Conservation (phyloP, 2,888 invertebrate species). For the Congeria kusceri region DNA sequence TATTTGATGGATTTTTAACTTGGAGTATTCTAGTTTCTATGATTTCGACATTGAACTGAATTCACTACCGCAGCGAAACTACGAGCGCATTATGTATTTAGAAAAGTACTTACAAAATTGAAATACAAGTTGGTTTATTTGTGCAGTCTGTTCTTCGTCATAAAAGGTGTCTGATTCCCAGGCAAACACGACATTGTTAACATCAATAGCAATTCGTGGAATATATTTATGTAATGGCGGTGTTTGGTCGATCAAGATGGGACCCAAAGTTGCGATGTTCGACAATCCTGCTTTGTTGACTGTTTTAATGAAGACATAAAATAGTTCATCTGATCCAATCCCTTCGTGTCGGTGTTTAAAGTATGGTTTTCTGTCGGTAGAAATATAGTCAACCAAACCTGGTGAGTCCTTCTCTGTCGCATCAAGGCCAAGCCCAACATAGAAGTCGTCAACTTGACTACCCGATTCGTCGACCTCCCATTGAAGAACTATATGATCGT, state of each 20-base stretch:
- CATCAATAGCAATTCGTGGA: constrained; percentile 34
- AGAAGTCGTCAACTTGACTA: constrained; percentile 61
- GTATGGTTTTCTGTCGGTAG: constrained; percentile 37
- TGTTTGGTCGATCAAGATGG: constrained; percentile 58
- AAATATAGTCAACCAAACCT: constrained; percentile 46
- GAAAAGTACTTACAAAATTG: constrained; percentile 44
- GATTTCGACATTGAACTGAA: too few species aligned
- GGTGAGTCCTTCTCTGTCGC: constrained; percentile 27
- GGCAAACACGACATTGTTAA: constrained; percentile 25
- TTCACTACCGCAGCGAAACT: too few species aligned
- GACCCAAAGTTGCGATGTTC: constrained; percentile 49
- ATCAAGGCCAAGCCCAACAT: constrained; percentile 59
- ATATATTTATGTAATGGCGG: constrained; percentile 44
- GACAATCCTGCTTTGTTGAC: constrained; percentile 64
- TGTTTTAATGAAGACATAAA: constrained; percentile 61
- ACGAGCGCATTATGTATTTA: background rate
- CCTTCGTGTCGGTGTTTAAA: constrained; percentile 56
- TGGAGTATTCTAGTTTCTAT: background rate
- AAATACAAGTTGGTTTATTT: constrained; percentile 42
- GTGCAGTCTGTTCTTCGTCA: constrained; percentile 61
- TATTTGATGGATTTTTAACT: background rate
- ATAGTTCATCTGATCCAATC: constrained; percentile 43
- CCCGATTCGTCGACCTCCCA: constrained; percentile 61
- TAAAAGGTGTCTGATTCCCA: constrained; percentile 60
- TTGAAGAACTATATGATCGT: constrained; percentile 47